These are phyloP conservation scores for Eublepharis macularius DNA, from an alignment of 2,113 vertebrate genomes.

Conservation along the genomic window DNA sequence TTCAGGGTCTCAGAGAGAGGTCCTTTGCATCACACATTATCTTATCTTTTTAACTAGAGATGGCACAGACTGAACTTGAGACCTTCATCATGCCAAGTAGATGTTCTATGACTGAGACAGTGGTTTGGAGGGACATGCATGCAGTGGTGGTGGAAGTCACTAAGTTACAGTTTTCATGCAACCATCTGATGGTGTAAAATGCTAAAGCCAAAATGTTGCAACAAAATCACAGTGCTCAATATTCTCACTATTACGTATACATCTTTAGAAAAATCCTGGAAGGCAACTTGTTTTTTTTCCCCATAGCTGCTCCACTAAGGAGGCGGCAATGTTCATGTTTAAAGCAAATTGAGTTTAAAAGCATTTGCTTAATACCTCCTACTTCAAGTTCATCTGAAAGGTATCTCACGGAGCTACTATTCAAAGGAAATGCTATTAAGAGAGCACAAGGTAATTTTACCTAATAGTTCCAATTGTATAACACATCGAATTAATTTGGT, in stretches of 20 bases:
- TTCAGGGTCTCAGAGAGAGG: no score
- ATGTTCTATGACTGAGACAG: no score
- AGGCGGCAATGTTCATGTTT: conserved; percentile 68
- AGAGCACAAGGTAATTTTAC: conserved; percentile 78
- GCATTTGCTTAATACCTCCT: conserved; percentile 73
- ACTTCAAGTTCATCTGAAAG: conserved; percentile 66
- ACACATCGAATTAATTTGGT: conserved; percentile 81
- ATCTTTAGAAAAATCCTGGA: accelerated
- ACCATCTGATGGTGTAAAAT: background rate
- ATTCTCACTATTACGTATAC: background rate
- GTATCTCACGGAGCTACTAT: conserved; percentile 73
- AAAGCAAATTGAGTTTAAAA: conserved; percentile 78
- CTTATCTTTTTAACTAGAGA: no score
- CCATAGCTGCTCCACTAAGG: conserved; percentile 68
- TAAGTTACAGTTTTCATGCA: background rate
- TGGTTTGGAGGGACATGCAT: no score
- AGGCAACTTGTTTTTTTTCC: conserved; percentile 6
- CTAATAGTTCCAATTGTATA: conserved; percentile 77
- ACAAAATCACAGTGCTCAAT: background rate
- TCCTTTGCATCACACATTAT: no score
- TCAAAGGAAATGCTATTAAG: conserved; percentile 79
- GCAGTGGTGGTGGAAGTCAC: no score
- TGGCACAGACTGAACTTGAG: background rate
- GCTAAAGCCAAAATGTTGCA: background rate
- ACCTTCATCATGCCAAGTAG: no score